Conservation (phyloP, 2,113 vertebrate genomes). For the Salvator merianae region DNA sequence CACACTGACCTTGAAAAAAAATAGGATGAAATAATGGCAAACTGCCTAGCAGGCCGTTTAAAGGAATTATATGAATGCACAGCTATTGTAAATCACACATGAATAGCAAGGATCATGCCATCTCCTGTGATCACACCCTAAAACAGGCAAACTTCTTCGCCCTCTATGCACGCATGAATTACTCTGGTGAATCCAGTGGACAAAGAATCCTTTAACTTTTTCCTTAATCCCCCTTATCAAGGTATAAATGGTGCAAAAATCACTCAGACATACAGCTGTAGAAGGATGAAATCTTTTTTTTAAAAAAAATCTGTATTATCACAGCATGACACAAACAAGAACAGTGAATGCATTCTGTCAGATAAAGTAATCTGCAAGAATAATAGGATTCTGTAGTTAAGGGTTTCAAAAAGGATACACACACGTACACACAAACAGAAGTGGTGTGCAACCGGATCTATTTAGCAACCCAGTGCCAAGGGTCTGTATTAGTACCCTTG, state of each 20-base stretch:
- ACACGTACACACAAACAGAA: slow-evolving; percentile 41
- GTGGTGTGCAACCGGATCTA: slow-evolving; percentile 55
- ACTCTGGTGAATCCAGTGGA: slow-evolving; percentile 67
- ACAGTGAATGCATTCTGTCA: slow-evolving; percentile 53
- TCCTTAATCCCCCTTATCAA: slow-evolving; percentile 67
- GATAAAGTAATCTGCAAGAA: slow-evolving; percentile 31
- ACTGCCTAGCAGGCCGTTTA: slow-evolving; percentile 62
- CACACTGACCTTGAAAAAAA: slow-evolving; percentile 45
- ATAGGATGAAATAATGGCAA: slow-evolving; percentile 61
- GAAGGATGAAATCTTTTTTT: slow-evolving; percentile 55
- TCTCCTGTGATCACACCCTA: slow-evolving; percentile 63
- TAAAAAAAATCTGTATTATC: slow-evolving; percentile 55
- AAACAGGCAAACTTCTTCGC: slow-evolving; percentile 64
- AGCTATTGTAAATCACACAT: slow-evolving; percentile 69
- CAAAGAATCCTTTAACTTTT: slow-evolving; percentile 72
- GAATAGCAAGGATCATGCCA: slow-evolving; percentile 70
- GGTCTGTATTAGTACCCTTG: slow-evolving; percentile 62
- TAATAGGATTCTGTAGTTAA: slow-evolving; percentile 26
- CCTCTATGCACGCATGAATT: slow-evolving; percentile 72
- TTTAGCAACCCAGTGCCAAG: slow-evolving; percentile 53
- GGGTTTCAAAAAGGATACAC: slow-evolving; percentile 15
- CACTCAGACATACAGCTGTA: slow-evolving; percentile 71
- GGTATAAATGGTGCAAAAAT: slow-evolving; percentile 69
- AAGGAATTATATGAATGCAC: slow-evolving; percentile 67
- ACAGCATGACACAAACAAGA: slow-evolving; percentile 60